Evolutionary conservation across 2,797 vertebrate species (phyloP).

Genomic region (Columba guinea): DNA sequence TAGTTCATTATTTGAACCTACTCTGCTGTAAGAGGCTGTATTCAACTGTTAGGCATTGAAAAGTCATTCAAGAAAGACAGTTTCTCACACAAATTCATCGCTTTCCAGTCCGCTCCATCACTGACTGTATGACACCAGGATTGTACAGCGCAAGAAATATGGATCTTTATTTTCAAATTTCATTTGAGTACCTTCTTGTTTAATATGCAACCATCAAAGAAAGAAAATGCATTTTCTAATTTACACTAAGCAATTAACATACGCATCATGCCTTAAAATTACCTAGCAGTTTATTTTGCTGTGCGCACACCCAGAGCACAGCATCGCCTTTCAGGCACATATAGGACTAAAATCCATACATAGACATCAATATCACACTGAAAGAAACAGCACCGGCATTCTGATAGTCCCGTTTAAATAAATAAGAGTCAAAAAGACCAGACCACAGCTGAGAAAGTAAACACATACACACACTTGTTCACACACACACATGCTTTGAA

Average conservation of each 20-base stretch:
- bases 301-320: neutral
- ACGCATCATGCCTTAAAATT: rapidly evolving
- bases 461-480: neutral
- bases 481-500: neutral
- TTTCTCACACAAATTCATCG: slow-evolving; percentile 39
- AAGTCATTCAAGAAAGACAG: slow-evolving; percentile 34
- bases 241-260: neutral
- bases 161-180: neutral
- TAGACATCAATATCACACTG: neutral
- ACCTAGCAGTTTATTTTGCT: neutral
- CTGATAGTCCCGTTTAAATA: neutral
- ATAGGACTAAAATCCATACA: neutral
- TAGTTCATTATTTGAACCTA: slow-evolving; percentile 71
- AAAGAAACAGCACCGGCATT: neutral
- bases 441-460: neutral
- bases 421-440: neutral
- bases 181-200: neutral
- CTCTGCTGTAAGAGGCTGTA: slow-evolving; percentile 43
- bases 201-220: neutral
- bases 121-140: neutral
- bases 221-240: neutral
- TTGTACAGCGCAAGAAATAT: neutral
- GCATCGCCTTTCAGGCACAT: neutral
- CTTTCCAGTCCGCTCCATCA: neutral
- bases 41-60: slow-evolving; percentile 44